Evolutionary conservation across 30 jellyfish, hydroid and myxozoan genomes (phyloP).

Genomic region (Hydractinia echinata): DNA sequence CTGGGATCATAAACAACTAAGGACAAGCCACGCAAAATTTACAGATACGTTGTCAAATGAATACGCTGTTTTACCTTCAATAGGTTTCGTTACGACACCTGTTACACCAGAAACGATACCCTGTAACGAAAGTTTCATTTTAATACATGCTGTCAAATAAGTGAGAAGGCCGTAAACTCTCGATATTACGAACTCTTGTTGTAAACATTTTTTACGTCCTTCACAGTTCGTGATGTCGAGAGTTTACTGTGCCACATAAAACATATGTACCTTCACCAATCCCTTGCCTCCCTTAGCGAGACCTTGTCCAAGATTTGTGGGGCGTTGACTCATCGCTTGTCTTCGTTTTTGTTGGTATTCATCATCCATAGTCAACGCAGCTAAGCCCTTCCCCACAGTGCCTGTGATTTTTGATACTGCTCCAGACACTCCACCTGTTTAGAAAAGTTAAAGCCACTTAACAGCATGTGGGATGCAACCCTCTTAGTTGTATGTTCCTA

Average conservation of each 20-base stretch:
- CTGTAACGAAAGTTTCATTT: constrained; percentile 34
- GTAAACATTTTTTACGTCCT: too few species aligned
- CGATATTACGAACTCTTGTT: too few species aligned
- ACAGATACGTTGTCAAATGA: neutral
- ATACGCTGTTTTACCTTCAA: constrained; percentile 61
- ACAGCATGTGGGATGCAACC: neutral
- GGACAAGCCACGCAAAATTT: neutral
- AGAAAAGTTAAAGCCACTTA: neutral
- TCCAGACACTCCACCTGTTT: constrained; percentile 95
- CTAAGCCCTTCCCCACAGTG: constrained; percentile 93
- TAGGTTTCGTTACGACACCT: constrained; percentile 92
- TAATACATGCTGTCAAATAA: too few species aligned
- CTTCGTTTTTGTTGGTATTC: constrained; percentile 93
- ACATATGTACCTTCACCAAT: constrained; percentile 57
- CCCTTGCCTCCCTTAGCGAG: constrained; percentile 96
- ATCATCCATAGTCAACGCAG: constrained; percentile 95
- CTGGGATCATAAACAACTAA: neutral
- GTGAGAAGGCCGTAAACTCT: too few species aligned
- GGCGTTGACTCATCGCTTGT: constrained; percentile 92
- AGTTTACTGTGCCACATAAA: too few species aligned
- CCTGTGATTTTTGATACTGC: constrained; percentile 96
- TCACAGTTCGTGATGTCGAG: too few species aligned
- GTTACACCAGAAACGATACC: constrained; percentile 96
- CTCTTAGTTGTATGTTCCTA: neutral
- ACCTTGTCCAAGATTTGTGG: constrained; percentile 94